Conservation (phyloP, 2,113 vertebrate genomes). For the Megaceryle torquata region DNA sequence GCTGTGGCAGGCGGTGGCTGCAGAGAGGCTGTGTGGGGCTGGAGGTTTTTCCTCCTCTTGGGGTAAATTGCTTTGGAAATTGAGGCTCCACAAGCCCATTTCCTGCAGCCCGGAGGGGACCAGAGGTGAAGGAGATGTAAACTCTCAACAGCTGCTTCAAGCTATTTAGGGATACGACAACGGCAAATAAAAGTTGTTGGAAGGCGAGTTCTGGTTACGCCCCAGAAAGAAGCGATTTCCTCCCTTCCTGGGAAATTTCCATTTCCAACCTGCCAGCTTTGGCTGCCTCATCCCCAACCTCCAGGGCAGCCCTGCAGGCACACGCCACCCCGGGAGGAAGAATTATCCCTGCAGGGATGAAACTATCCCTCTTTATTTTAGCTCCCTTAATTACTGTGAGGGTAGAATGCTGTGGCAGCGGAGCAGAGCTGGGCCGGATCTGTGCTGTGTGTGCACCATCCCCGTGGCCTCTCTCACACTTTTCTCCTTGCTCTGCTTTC, state of each 20-base stretch:
- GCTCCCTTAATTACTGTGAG: neutral
- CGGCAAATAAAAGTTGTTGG: neutral
- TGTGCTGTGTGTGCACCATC: rapidly evolving
- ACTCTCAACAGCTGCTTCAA: slow-evolving; percentile 18
- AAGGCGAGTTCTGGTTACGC: neutral
- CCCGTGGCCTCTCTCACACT: neutral
- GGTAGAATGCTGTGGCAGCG: rapidly evolving
- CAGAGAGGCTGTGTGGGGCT: rapidly evolving
- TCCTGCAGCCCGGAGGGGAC: neutral
- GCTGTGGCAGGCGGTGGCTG: neutral
- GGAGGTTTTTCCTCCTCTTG: neutral
- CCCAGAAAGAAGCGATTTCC: neutral
- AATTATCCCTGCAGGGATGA: neutral
- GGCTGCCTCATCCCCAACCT: neutral
- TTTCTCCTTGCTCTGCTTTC: neutral
- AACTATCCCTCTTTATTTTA: neutral
- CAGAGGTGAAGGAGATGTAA: neutral
- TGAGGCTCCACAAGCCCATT: neutral
- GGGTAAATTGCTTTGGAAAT: neutral
- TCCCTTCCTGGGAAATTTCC: slow-evolving; percentile 26
- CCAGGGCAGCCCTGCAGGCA: neutral
- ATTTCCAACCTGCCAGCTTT: neutral
- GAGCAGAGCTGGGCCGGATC: rapidly evolving
- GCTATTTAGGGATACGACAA: neutral
- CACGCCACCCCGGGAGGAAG: neutral